phyloP scores from a whole-genome alignment of 2,888 invertebrate species.

The Coleophora flavipennella region DNA sequence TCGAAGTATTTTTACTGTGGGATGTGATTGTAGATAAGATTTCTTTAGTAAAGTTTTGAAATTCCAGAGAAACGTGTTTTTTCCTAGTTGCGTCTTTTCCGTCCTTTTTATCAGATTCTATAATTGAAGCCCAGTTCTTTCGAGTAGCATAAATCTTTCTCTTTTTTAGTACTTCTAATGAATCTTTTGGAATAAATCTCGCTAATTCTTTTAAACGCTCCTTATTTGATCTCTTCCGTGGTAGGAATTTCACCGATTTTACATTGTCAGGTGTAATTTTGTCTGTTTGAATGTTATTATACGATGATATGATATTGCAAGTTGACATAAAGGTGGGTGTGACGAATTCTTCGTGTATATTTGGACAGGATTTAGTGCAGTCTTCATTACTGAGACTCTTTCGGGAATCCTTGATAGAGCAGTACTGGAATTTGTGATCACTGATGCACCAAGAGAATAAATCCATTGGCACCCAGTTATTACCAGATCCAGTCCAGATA shows the following conservation, averaged over 20 bases:
- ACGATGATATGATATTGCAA: slow-evolving; percentile 24
- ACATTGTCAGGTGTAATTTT: neutral
- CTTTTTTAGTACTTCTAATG: slow-evolving; percentile 43
- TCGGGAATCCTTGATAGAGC: slow-evolving; percentile 28
- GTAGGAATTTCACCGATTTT: no score
- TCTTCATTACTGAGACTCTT: slow-evolving; percentile 25
- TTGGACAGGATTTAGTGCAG: slow-evolving; percentile 40
- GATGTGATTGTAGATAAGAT: no score
- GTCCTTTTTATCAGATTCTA: no score
- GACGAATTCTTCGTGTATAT: slow-evolving; percentile 38
- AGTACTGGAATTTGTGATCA: slow-evolving; percentile 29
- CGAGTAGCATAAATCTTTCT: slow-evolving; percentile 35
- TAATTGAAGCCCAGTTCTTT: neutral
- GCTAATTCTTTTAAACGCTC: slow-evolving; percentile 19
- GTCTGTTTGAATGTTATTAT: slow-evolving; percentile 18
- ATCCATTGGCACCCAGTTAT: slow-evolving; percentile 39
- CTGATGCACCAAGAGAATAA: slow-evolving; percentile 38
- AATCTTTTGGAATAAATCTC: slow-evolving; percentile 47
- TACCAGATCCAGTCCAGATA: slow-evolving; percentile 9
- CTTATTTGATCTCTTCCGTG: slow-evolving; percentile 8
- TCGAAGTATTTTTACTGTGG: no score
- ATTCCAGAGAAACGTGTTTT: slow-evolving; percentile 31
- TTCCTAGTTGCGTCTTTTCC: slow-evolving; percentile 7
- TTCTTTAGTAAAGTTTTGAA: no score
- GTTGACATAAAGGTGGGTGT: slow-evolving; percentile 29